These are phyloP conservation scores for Cetonia aurata DNA, from an alignment of 2,888 invertebrate genomes.

Conservation along the genomic window DNA sequence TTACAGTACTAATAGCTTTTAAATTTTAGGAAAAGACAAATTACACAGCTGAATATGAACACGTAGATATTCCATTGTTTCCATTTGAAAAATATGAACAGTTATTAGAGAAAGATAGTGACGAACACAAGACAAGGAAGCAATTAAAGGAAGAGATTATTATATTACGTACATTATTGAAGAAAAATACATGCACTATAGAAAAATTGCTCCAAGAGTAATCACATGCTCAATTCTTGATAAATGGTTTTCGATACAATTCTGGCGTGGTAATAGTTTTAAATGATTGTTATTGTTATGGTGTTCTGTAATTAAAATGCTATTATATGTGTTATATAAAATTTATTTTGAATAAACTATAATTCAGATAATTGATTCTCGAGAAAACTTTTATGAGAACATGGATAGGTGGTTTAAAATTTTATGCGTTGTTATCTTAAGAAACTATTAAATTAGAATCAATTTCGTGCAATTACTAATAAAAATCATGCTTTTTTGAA, in stretches of 20 bases:
- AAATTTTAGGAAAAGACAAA: neutral
- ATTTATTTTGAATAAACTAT: too few species aligned
- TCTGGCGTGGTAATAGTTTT: constrained; percentile 57
- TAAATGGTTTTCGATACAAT: constrained; percentile 63
- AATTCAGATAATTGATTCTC: too few species aligned
- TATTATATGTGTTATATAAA: too few species aligned
- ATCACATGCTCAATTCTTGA: constrained; percentile 52
- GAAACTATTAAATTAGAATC: too few species aligned
- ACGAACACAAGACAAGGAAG: neutral
- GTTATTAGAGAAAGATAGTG: neutral
- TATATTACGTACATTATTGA: constrained; percentile 13
- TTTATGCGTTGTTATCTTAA: too few species aligned
- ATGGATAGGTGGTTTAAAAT: too few species aligned
- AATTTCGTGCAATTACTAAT: too few species aligned
- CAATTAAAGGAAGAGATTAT: constrained; percentile 24
- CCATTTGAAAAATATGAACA: constrained; percentile 22
- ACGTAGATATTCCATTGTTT: constrained; percentile 15
- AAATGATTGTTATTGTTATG: too few species aligned
- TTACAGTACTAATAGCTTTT: constrained; percentile 1
- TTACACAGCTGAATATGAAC: constrained; percentile 1
- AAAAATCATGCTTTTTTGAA: too few species aligned
- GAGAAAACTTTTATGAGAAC: too few species aligned
- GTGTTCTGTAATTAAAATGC: too few species aligned
- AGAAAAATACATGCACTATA: constrained; percentile 7
- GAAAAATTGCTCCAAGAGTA: neutral